Evolutionary conservation across 2,888 invertebrate species (phyloP).

Genomic region (Parnassius apollo): DNA sequence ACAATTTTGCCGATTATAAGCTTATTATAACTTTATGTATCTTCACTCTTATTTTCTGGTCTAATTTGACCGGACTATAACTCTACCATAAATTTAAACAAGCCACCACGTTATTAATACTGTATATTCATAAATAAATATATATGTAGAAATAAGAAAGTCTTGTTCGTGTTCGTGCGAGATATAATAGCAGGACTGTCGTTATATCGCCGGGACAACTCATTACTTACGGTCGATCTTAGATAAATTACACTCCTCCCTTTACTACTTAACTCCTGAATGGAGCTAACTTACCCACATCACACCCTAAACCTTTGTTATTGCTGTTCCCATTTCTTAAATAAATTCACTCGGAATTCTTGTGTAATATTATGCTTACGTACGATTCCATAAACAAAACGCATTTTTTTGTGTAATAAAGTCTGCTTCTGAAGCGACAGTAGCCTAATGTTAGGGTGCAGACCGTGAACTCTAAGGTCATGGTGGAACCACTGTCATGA

Average conservation of each 20-base stretch:
- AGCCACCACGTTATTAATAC: slow-evolving; percentile 15
- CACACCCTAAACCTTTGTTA: slow-evolving; percentile 28
- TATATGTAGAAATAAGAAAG: slow-evolving; percentile 14
- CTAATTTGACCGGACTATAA: too few relatives aligned
- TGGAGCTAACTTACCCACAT: slow-evolving; percentile 26
- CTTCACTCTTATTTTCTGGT: too few relatives aligned
- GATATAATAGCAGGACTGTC: slow-evolving; percentile 19
- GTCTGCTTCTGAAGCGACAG: neutral
- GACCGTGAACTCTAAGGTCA: too few relatives aligned
- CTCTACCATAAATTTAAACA: too few relatives aligned
- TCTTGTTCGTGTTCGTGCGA: slow-evolving; percentile 19
- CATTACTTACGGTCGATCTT: slow-evolving; percentile 66
- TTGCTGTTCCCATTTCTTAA: slow-evolving; percentile 23
- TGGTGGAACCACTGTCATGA: too few relatives aligned
- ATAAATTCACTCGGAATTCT: slow-evolving; percentile 20
- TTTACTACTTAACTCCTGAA: slow-evolving; percentile 32
- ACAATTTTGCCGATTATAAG: too few relatives aligned
- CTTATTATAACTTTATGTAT: too few relatives aligned
- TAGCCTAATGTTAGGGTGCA: too few relatives aligned
- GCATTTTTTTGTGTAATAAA: slow-evolving; percentile 1
- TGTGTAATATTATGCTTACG: slow-evolving; percentile 18
- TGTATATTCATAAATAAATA: neutral
- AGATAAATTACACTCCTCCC: slow-evolving; percentile 59
- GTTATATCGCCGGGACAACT: slow-evolving; percentile 45
- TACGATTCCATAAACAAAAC: slow-evolving; percentile 5